Percentiles rank a stretch among this genome's conserved stretches.
phyloP scores from a whole-genome alignment of 2,888 invertebrate genomes.

The Trimorus sp. region DNA sequence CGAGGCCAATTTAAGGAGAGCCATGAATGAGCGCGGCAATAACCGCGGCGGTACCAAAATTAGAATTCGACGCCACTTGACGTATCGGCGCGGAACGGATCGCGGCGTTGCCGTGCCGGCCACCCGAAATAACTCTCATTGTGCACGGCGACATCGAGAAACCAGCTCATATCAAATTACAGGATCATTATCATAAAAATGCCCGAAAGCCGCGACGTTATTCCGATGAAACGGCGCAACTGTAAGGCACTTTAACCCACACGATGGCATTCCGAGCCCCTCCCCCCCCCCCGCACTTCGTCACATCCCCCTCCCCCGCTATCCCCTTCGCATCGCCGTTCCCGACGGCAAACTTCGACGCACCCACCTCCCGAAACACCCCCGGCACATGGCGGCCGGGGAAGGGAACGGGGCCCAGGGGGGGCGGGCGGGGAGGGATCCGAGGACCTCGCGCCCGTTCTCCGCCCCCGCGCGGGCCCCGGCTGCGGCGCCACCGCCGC shows the following conservation, averaged over 20 bases:
- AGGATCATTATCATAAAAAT: conserved; percentile 58
- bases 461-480: no score
- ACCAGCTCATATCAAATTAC: conserved; percentile 56
- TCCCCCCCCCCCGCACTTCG: background rate
- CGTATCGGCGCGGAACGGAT: conserved; percentile 42
- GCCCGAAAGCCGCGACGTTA: conserved; percentile 34
- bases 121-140: conserved; percentile 61
- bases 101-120: conserved; percentile 35
- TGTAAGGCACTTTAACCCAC: conserved; percentile 33
- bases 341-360: conserved; percentile 52
- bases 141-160: conserved; percentile 38
- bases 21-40: conserved; percentile 12
- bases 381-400: no score
- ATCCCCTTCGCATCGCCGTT: conserved; percentile 23
- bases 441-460: no score
- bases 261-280: conserved; percentile 24
- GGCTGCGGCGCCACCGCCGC: no score
- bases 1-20: background rate
- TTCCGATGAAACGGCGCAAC: conserved; percentile 56
- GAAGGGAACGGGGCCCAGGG: no score
- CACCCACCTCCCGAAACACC: no score
- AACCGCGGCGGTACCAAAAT: conserved; percentile 39
- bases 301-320: background rate
- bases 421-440: no score
- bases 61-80: conserved; percentile 56